These are phyloP conservation scores for Lophius americanus DNA, from an alignment of 2,797 vertebrate genomes.

Conservation along the genomic window DNA sequence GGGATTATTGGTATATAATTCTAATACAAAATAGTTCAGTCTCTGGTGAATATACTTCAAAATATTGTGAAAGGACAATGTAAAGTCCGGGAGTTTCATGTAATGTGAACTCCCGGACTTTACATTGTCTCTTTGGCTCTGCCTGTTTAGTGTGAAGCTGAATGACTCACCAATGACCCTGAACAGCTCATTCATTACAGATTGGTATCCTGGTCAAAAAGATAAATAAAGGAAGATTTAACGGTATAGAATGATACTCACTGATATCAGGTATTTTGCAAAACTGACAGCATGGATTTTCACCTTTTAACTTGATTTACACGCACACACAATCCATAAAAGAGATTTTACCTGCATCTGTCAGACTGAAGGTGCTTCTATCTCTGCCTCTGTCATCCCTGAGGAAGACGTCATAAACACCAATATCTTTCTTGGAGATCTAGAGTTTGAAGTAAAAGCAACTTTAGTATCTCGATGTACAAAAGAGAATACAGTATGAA, in stretches of 20 bases:
- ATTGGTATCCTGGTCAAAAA: conserved; percentile 88
- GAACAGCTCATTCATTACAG: conserved; percentile 95
- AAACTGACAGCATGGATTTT: not conserved
- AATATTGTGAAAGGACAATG: not conserved
- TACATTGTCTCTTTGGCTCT: conserved; percentile 4
- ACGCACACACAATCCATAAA: not conserved
- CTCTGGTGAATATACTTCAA: conserved; percentile 1
- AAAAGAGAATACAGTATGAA: conserved; percentile 26
- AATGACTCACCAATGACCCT: conserved; percentile 89
- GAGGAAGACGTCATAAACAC: conserved; percentile 90
- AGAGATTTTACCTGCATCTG: conserved; percentile 86
- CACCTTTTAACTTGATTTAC: conserved; percentile 9
- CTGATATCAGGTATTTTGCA: not conserved
- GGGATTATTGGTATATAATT: conserved; percentile 10
- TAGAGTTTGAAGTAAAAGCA: conserved; percentile 59
- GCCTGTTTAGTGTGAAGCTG: conserved; percentile 11
- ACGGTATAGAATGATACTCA: conserved; percentile 1
- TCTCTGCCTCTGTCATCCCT: conserved; percentile 94
- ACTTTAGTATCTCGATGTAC: conserved; percentile 39
- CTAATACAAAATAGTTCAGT: not conserved
- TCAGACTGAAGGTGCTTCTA: conserved; percentile 86
- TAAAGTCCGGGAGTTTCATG: conserved; percentile 8
- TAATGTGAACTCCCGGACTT: conserved; percentile 8
- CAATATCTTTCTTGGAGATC: conserved; percentile 93
- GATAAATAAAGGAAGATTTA: conserved; percentile 28